phyloP scores from a whole-genome alignment of 1,140 invertebrate species.

The Mya arenaria region DNA sequence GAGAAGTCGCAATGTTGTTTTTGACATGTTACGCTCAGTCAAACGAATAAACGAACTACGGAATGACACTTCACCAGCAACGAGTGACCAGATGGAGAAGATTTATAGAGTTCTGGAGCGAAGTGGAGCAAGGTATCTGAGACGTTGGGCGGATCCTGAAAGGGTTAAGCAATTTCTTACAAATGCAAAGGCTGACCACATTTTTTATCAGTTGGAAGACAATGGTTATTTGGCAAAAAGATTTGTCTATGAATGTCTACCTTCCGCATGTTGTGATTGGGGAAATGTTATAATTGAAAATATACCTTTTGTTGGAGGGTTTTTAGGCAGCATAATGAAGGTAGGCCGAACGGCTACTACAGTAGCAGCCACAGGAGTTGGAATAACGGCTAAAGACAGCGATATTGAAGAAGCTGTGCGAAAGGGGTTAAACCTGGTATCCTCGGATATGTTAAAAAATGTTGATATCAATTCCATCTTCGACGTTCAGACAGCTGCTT shows the following conservation, averaged over 20 bases:
- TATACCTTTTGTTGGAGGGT: too few relatives aligned
- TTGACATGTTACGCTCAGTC: conserved; percentile 9
- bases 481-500: not conserved
- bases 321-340: too few relatives aligned
- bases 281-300: too few relatives aligned
- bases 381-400: too few relatives aligned
- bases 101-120: conserved; percentile 4
- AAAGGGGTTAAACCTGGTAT: too few relatives aligned
- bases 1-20: not conserved
- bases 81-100: not conserved
- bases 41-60: not conserved
- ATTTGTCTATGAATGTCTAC: conserved; percentile 17
- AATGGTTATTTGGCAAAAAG: not conserved
- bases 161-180: not conserved
- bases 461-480: not conserved
- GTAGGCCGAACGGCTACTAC: too few relatives aligned
- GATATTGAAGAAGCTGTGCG: too few relatives aligned
- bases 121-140: not conserved
- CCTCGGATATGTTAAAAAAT: too few relatives aligned
- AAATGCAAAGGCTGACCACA: not conserved
- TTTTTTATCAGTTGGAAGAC: not conserved
- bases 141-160: not conserved
- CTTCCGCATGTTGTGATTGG: not conserved
- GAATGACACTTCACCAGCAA: not conserved
- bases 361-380: too few relatives aligned